Base-by-base conservation (phyloP, 2,113 vertebrate genomes). In the Morone saxatilis region DNA sequence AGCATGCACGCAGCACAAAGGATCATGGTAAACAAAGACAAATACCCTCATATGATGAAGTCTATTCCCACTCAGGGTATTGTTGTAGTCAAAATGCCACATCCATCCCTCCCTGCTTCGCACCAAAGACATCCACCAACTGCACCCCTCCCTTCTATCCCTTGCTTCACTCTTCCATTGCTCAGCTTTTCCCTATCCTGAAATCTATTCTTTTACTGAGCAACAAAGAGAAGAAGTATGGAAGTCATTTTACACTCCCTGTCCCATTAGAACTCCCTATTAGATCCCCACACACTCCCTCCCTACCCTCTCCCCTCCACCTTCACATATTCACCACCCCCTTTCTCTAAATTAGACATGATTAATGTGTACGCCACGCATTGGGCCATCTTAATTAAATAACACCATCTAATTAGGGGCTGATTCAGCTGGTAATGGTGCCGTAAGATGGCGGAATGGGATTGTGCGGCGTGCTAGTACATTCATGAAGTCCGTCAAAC, bases 311-410 rank as follows among this genome's bases (percentile, higher is more conserved):
- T 16, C 20, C 40, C 78, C 41, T 66, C 70, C 74, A 75, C 75
- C 76, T 74, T 63, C 67, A 20, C 50, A 47, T 51, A 48, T 85
- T 82, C 74, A 66, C 65, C 61, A 11, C 82, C 75, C 43, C 57
- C 75, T 73, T 87, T 25, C 82, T 77, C 89, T 88, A 95, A 97
- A 96, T 95, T 94, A 94, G 93, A 89, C 86, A 69, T 96, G 95
- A 97, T 96, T 96, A 97, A 97, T 96, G 95, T 92, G 91, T 85
- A 48, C 87, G 80, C 93, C 89, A 89, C 87, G 91, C 94, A 94
- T 94, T 83, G 94, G 95, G 95, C 80, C 40, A 80, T 88, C 90
- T 93, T 97, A 97, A 98, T 97, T 98, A 97, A 98, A 96, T 96
- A 97, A 96, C 92, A 91, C 89, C 88, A 91, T 90, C 94, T 97